Percentiles rank a stretch among this genome's conserved stretches.
Evolutionary conservation across 2,888 invertebrate genomes (phyloP).

Genomic region (Dynastes tityus): DNA sequence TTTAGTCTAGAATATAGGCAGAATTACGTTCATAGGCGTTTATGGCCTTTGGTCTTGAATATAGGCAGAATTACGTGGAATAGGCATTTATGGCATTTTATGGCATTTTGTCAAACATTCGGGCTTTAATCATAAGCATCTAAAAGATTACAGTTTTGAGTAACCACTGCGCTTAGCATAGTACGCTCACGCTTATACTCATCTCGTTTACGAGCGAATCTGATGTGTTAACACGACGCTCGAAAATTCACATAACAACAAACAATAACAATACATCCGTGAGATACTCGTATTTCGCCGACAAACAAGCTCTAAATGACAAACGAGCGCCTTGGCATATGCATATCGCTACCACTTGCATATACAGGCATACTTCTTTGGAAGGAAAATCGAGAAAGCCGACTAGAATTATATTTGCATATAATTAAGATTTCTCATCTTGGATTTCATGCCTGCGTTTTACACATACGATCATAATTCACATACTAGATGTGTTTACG

Average conservation of each 20-base stretch:
- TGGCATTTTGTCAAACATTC: no score
- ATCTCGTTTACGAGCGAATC: background rate
- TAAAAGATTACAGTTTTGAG: no score
- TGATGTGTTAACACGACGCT: background rate
- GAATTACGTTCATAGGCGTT: no score
- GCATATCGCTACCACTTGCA: background rate
- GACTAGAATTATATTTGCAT: slow-evolving; percentile 17
- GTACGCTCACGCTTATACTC: no score
- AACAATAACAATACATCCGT: slow-evolving; percentile 6
- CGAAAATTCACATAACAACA: background rate
- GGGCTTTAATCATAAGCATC: no score
- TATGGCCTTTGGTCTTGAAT: no score
- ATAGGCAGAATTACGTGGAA: no score
- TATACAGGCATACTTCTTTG: background rate
- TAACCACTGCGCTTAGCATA: no score
- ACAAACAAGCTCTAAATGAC: background rate
- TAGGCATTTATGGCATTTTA: no score
- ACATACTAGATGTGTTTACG: background rate
- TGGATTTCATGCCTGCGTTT: slow-evolving; percentile 11
- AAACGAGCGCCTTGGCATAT: background rate
- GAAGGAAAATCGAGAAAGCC: slow-evolving; percentile 11
- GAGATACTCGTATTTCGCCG: background rate
- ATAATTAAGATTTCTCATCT: slow-evolving; percentile 22
- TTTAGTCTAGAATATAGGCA: no score
- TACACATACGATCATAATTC: slow-evolving; percentile 4